These are phyloP conservation scores for Nymphicus hollandicus DNA, from an alignment of 2,113 vertebrate species.

Conservation along the genomic window DNA sequence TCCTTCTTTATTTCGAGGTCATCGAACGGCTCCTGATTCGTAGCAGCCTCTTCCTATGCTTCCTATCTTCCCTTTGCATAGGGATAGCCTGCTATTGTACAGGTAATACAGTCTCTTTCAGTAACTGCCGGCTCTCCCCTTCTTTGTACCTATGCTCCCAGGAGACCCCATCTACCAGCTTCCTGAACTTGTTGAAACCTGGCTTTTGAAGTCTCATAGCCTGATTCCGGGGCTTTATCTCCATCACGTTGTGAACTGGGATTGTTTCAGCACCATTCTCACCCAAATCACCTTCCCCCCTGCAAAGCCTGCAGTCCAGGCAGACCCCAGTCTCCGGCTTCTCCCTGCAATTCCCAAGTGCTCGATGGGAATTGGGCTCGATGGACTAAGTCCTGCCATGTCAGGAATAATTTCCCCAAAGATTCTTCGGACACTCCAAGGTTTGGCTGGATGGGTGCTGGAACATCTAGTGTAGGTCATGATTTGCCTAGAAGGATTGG, in stretches of 20 bases:
- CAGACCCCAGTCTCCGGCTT: not conserved
- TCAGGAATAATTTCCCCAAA: not conserved
- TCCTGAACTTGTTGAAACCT: slow-evolving; percentile 9
- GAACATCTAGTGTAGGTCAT: not conserved
- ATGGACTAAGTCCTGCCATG: not conserved
- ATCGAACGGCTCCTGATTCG: not conserved
- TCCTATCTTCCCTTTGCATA: slow-evolving; percentile 14
- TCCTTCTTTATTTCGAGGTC: slow-evolving; percentile 1
- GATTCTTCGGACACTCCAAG: not conserved
- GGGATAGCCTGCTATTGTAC: slow-evolving; percentile 23
- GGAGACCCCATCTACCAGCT: slow-evolving; percentile 34
- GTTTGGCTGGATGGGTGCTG: not conserved
- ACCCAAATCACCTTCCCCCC: not conserved
- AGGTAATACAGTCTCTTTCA: slow-evolving; percentile 13
- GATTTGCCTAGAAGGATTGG: not conserved
- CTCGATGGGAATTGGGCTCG: not conserved
- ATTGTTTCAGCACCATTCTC: not conserved
- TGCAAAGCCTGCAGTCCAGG: not conserved
- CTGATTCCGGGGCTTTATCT: not conserved
- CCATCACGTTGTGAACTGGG: not conserved
- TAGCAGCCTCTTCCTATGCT: not conserved
- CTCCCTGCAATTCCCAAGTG: accelerated
- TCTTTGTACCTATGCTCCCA: slow-evolving; percentile 49
- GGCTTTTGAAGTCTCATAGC: slow-evolving; percentile 15
- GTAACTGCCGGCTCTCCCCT: slow-evolving; percentile 33